These are phyloP conservation scores for Corythornis madagascariensis DNA, from an alignment of 2,113 vertebrate genomes.

Conservation along the genomic window DNA sequence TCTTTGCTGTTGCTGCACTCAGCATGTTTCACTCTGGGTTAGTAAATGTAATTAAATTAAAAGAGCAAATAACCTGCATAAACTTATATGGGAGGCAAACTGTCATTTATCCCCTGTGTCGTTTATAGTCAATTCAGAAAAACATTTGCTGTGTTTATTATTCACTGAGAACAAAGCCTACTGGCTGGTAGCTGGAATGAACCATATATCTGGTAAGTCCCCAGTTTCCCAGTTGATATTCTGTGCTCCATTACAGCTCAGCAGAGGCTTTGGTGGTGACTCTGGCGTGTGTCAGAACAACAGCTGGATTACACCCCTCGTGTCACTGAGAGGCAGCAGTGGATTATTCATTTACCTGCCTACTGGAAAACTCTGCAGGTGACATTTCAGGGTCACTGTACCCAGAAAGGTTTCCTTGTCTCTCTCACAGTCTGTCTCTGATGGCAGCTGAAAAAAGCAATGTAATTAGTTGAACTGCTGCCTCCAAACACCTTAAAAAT, in stretches of 20 bases:
- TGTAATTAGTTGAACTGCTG: neutral
- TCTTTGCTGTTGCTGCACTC: neutral
- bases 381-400: neutral
- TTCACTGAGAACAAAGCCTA: neutral
- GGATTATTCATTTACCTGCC: neutral
- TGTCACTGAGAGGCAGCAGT: neutral
- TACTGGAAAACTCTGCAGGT: neutral
- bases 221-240: neutral
- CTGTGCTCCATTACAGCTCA: neutral
- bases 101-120: neutral
- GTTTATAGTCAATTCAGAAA: neutral
- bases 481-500: neutral
- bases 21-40: neutral
- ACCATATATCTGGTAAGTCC: neutral
- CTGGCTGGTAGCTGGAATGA: neutral
- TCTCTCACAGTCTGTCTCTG: neutral
- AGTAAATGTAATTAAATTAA: neutral
- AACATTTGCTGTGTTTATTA: neutral
- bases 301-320: neutral
- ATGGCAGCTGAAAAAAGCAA: neutral
- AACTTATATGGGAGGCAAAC: neutral
- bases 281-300: too few species aligned
- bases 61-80: neutral
- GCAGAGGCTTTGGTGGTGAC: neutral
- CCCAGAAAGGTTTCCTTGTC: neutral